Percentiles rank a stretch among this genome's conserved stretches.
Conservation (phyloP, 2,797 vertebrate genomes). For the Arctocebus calabarensis region DNA sequence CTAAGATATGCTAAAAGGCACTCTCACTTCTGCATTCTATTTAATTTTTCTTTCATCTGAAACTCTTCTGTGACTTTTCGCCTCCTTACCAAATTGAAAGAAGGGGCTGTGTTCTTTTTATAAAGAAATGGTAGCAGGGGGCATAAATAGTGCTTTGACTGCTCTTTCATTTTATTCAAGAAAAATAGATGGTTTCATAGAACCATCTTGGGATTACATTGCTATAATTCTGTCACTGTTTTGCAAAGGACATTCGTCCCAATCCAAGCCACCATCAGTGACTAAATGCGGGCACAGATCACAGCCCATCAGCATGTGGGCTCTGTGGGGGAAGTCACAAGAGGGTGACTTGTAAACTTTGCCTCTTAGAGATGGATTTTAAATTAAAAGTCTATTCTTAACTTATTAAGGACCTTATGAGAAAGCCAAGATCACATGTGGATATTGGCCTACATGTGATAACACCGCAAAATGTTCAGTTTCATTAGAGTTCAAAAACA, state of each 20-base stretch:
- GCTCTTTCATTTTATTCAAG: slow-evolving; percentile 67
- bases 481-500: slow-evolving; percentile 3
- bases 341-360: not conserved
- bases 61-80: slow-evolving; percentile 36
- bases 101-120: slow-evolving; percentile 30
- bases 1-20: not conserved
- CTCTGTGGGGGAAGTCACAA: not conserved
- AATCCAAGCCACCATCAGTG: not conserved
- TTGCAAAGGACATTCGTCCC: not conserved
- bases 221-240: slow-evolving; percentile 55
- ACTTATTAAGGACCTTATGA: not conserved
- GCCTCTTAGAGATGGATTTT: not conserved
- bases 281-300: not conserved
- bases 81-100: slow-evolving; percentile 54
- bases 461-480: not conserved
- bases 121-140: slow-evolving; percentile 29
- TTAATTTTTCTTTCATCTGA: slow-evolving; percentile 60
- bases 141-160: slow-evolving; percentile 58
- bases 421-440: not conserved
- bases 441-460: not conserved
- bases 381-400: not conserved
- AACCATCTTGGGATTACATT: slow-evolving; percentile 38
- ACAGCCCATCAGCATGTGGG: not conserved
- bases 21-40: not conserved
- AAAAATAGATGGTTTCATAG: slow-evolving; percentile 60